A percentile compares a stretch with the other conserved stretches of the same genome.
Evolutionary conservation across 2,797 vertebrate genomes (phyloP).

Genomic region (Cossypha niveicapilla): DNA sequence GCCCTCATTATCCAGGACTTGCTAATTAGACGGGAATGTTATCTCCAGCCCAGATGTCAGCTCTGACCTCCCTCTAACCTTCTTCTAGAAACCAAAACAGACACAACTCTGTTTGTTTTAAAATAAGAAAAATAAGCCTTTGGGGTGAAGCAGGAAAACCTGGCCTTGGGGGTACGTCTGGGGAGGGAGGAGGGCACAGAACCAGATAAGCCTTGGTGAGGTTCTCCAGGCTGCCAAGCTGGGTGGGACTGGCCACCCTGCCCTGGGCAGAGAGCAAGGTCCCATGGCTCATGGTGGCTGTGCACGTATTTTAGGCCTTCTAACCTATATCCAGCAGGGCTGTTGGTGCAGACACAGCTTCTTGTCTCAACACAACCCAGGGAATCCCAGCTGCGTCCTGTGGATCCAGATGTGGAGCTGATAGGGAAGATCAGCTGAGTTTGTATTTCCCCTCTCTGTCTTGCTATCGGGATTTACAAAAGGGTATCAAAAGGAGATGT

Average conservation of each 20-base stretch:
- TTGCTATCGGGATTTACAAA: background rate
- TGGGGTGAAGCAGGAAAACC: constrained; percentile 8
- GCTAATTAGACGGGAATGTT: constrained; percentile 68
- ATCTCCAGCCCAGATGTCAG: constrained; percentile 68
- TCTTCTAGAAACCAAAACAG: constrained; percentile 45
- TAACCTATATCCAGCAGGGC: background rate
- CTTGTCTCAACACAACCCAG: background rate
- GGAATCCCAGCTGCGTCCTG: background rate
- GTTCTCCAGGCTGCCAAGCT: background rate
- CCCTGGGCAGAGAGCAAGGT: background rate
- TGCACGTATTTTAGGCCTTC: background rate
- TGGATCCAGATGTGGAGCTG: background rate
- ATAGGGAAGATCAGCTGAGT: background rate
- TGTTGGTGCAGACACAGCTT: background rate
- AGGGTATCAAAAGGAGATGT: background rate
- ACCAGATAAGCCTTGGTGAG: background rate
- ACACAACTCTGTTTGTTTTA: constrained; percentile 17
- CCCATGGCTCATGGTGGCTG: background rate
- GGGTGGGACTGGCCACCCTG: background rate
- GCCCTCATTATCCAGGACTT: constrained; percentile 39
- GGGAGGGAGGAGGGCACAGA: background rate
- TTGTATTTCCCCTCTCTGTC: background rate
- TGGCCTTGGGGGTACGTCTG: background rate
- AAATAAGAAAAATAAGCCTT: constrained; percentile 29
- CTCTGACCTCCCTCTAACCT: constrained; percentile 62